Conservation (phyloP, 2,888 invertebrate genomes). For the Dysmachus trigonus region DNA sequence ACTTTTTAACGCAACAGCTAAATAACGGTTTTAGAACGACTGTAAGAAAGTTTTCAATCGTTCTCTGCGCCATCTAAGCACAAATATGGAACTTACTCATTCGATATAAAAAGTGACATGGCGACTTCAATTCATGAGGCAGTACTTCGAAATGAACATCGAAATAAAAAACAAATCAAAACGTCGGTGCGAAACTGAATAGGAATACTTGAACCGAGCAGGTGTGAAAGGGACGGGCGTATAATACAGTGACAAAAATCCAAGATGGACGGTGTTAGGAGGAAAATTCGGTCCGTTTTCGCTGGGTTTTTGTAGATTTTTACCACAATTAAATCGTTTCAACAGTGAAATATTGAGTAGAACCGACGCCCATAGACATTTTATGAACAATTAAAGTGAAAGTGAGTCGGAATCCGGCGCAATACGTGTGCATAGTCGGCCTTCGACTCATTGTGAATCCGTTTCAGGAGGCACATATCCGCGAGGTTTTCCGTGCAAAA, state of each 20-base stretch:
- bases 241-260: slow-evolving; percentile 46
- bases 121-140: neutral
- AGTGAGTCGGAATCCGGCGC: neutral
- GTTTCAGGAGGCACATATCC: neutral
- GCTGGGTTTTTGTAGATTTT: slow-evolving; percentile 43
- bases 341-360: slow-evolving; percentile 29
- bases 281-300: slow-evolving; percentile 43
- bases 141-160: slow-evolving; percentile 34
- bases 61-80: neutral
- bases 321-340: slow-evolving; percentile 4
- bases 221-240: slow-evolving; percentile 17
- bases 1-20: too few species aligned
- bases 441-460: neutral
- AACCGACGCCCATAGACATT: neutral
- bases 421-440: neutral
- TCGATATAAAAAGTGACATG: neutral
- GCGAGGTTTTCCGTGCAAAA: slow-evolving; percentile 40
- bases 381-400: slow-evolving; percentile 10
- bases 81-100: neutral
- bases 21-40: neutral
- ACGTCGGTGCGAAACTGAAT: slow-evolving; percentile 27
- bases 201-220: neutral
- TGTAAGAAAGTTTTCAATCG: neutral
- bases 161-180: slow-evolving; percentile 47
- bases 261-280: slow-evolving; percentile 47